Conservation (phyloP, 2,888 invertebrate species). For the Lepeophtheirus nordmannii region DNA sequence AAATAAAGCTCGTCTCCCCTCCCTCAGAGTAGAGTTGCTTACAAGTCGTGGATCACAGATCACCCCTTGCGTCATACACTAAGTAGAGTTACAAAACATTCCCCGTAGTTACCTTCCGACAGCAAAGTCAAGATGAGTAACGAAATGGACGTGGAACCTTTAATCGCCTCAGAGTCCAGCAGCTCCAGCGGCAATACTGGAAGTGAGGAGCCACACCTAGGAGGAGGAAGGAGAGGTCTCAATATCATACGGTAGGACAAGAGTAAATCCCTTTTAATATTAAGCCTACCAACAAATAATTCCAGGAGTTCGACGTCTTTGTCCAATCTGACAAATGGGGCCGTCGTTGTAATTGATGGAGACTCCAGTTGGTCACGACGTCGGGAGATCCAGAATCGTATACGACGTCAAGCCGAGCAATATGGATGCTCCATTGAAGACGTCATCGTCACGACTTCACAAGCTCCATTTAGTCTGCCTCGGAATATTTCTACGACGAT, state of each 20-base stretch:
- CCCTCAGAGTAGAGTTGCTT: too few relatives aligned
- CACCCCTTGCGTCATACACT: too few relatives aligned
- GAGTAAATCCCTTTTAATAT: neutral
- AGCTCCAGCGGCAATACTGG: too few relatives aligned
- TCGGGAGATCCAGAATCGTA: neutral
- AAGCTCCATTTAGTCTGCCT: neutral
- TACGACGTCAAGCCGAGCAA: neutral
- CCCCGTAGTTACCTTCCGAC: too few relatives aligned
- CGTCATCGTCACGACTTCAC: neutral
- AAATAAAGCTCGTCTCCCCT: too few relatives aligned
- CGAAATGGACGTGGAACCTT: too few relatives aligned
- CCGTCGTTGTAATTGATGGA: neutral
- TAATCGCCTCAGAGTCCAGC: too few relatives aligned
- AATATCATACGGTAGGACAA: neutral
- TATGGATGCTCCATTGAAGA: neutral
- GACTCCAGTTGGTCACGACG: neutral
- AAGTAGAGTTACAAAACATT: too few relatives aligned
- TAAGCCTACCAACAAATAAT: neutral
- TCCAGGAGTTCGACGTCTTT: neutral
- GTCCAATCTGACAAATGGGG: neutral
- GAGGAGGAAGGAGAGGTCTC: neutral
- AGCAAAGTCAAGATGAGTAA: too few relatives aligned
- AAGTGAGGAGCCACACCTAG: neutral
- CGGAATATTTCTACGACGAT: conserved; percentile 2
- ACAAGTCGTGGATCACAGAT: too few relatives aligned